Evolutionary conservation across 2,113 vertebrate genomes (phyloP).

Genomic region (Hypanus sabinus): DNA sequence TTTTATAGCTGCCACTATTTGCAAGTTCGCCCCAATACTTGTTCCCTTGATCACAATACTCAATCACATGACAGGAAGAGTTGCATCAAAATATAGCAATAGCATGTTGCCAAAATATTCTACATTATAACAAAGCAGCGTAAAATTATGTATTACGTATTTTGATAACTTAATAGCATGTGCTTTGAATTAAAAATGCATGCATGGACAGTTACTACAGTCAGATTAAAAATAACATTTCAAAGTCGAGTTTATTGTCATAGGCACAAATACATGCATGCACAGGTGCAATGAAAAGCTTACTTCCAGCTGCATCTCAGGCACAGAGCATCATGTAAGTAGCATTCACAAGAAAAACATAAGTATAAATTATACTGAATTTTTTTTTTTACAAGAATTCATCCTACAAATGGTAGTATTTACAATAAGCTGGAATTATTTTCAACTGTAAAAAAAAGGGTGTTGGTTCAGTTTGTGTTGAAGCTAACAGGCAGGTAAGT

Average conservation of each 20-base stretch:
- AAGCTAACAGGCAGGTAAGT: not conserved
- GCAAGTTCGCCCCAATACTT: not conserved
- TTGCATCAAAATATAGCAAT: not conserved
- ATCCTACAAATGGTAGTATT: not conserved
- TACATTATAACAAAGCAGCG: slow-evolving; percentile 6
- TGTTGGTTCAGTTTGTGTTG: slow-evolving; percentile 5
- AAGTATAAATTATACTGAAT: too few relatives aligned
- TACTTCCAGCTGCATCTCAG: too few relatives aligned
- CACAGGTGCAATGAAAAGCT: too few relatives aligned
- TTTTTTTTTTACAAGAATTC: too few relatives aligned
- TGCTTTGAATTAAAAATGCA: not conserved
- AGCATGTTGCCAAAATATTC: slow-evolving; percentile 28
- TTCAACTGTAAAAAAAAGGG: not conserved
- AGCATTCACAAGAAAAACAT: too few relatives aligned
- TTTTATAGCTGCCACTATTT: not conserved
- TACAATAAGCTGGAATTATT: not conserved
- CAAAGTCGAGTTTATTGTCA: too few relatives aligned
- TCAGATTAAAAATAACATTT: too few relatives aligned
- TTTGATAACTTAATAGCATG: not conserved
- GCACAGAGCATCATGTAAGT: too few relatives aligned
- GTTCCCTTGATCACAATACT: not conserved
- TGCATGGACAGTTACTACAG: not conserved
- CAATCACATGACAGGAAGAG: slow-evolving; percentile 20
- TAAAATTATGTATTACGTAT: slow-evolving; percentile 25
- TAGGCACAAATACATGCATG: too few relatives aligned